These are phyloP conservation scores for Cryptophagus acutangulus DNA, from an alignment of 2,888 invertebrate genomes.

Conservation along the genomic window DNA sequence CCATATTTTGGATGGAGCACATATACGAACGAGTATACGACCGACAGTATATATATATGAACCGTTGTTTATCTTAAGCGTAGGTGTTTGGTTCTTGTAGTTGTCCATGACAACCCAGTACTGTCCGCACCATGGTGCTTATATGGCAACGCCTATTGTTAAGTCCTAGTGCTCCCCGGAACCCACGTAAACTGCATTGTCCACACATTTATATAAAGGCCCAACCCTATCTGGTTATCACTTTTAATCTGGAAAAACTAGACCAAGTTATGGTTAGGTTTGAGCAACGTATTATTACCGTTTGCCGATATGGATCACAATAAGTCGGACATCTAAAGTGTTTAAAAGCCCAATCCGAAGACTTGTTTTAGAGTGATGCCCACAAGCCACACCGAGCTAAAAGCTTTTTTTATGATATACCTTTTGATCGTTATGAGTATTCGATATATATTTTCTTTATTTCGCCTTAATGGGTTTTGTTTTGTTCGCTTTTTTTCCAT, in stretches of 20 bases:
- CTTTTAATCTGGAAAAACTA: not conserved
- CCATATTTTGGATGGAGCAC: no score
- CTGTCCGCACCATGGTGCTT: not conserved
- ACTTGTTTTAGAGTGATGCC: conserved; percentile 9
- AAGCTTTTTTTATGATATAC: conserved; percentile 27
- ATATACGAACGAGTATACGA: no score
- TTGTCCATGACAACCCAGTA: conserved; percentile 4
- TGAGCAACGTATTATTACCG: conserved; percentile 28
- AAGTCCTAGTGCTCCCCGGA: not conserved
- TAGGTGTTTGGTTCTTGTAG: conserved; percentile 1
- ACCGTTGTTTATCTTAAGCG: not conserved
- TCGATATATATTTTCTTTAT: conserved; percentile 7
- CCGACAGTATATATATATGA: no score
- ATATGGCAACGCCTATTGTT: conserved; percentile 3
- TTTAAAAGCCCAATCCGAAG: conserved; percentile 9
- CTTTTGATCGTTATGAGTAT: conserved; percentile 21
- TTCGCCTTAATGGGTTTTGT: conserved; percentile 3
- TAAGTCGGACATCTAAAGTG: conserved; percentile 25
- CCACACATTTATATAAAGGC: not conserved
- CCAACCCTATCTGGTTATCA: not conserved
- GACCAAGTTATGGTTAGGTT: conserved; percentile 13
- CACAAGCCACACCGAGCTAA: conserved; percentile 22
- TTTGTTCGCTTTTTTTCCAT: not conserved
- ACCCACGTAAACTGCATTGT: conserved; percentile 3
- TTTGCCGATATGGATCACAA: conserved; percentile 30